These are phyloP conservation scores for Orchestes rusci DNA, from an alignment of 2,888 invertebrate genomes.

Conservation along the genomic window DNA sequence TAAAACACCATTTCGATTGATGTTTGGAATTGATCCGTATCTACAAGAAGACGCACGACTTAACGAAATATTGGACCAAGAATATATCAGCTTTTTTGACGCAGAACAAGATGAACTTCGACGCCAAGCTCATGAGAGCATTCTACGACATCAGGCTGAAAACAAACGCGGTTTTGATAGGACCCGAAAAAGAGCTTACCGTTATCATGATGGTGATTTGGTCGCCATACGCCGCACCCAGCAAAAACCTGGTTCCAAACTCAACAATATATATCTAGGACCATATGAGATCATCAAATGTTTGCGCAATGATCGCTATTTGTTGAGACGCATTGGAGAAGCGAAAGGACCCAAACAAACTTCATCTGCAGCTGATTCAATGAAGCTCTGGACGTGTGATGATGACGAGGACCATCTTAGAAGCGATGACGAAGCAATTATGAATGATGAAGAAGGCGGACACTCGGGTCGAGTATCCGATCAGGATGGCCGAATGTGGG, in stretches of 20 bases:
- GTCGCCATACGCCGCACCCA: slow-evolving; percentile 39
- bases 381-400: no score
- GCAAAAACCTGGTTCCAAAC: slow-evolving; percentile 36
- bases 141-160: slow-evolving; percentile 26
- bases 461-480: no score
- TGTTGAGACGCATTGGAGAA: slow-evolving; percentile 29
- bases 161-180: slow-evolving; percentile 29
- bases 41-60: slow-evolving; percentile 34
- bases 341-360: slow-evolving; percentile 11
- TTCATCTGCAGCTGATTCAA: no score
- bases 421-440: no score
- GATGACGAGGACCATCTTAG: no score
- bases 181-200: slow-evolving; percentile 23
- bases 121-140: slow-evolving; percentile 17
- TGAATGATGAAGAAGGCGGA: no score
- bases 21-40: slow-evolving; percentile 27
- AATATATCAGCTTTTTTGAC: slow-evolving; percentile 11
- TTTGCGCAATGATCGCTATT: slow-evolving; percentile 35
- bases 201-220: slow-evolving; percentile 28
- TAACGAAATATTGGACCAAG: slow-evolving; percentile 15
- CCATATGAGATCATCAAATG: slow-evolving; percentile 27
- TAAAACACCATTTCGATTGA: slow-evolving; percentile 25
- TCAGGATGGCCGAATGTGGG: no score
- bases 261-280: slow-evolving; percentile 36
- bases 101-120: slow-evolving; percentile 19